phyloP scores from a whole-genome alignment of 2,113 vertebrate genomes.

The Lepus europaeus region DNA sequence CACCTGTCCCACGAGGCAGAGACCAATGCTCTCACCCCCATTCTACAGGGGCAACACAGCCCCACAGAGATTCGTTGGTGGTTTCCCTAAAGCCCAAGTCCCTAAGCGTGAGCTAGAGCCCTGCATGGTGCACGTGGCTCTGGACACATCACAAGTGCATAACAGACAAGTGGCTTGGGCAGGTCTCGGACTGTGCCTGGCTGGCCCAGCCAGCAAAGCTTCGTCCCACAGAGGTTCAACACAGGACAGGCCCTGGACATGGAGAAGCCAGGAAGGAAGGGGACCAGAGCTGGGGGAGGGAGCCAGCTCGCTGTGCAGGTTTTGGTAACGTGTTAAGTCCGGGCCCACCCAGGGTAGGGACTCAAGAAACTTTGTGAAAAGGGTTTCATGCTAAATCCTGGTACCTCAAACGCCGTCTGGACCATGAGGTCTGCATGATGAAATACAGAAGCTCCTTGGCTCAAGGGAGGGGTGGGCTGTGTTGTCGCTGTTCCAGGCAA shows the following conservation, averaged over 20 bases:
- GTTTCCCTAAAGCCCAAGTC: not conserved
- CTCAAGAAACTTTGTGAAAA: not conserved
- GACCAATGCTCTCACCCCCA: not conserved
- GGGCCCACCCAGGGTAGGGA: not conserved
- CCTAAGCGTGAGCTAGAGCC: not conserved
- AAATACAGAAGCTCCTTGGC: not conserved
- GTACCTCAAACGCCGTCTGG: not conserved
- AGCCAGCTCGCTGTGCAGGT: not conserved
- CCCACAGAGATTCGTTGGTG: too few relatives aligned
- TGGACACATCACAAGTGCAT: too few relatives aligned
- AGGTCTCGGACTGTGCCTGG: not conserved
- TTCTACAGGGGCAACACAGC: not conserved
- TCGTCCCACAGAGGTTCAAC: not conserved
- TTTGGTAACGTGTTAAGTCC: not conserved
- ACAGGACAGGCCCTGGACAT: not conserved
- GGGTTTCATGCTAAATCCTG: not conserved
- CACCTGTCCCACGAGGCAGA: too few relatives aligned
- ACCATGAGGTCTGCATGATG: not conserved
- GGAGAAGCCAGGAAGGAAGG: not conserved
- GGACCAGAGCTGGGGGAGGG: not conserved
- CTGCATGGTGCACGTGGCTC: rapidly evolving
- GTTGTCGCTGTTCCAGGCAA: not conserved
- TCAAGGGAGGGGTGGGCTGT: not conserved
- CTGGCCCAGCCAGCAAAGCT: not conserved
- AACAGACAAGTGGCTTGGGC: too few relatives aligned